Conservation (phyloP, 2,113 vertebrate species). For the Anser brachyrhynchus region DNA sequence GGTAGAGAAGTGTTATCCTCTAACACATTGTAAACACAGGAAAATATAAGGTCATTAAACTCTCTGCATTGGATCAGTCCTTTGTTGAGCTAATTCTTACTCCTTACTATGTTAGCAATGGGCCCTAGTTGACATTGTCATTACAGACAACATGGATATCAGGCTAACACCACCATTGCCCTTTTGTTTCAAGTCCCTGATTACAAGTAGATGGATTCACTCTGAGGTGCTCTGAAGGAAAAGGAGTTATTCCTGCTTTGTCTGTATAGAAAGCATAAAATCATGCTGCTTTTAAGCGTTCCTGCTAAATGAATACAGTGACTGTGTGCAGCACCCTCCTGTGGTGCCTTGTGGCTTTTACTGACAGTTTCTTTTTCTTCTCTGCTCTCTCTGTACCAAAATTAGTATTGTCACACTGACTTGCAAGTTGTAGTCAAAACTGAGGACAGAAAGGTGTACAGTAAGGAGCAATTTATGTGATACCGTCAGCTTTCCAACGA, state of each 20-base stretch:
- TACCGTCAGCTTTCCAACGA: not conserved
- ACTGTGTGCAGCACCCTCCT: slow-evolving; percentile 68
- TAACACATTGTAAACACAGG: not conserved
- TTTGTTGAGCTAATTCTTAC: not conserved
- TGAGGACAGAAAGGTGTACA: not conserved
- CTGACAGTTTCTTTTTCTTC: not conserved
- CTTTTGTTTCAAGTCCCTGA: not conserved
- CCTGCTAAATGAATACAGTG: not conserved
- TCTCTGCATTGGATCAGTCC: not conserved
- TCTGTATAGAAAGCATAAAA: not conserved
- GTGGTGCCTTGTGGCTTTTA: slow-evolving; percentile 61
- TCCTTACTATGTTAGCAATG: rapidly evolving
- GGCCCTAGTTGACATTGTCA: not conserved
- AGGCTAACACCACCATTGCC: not conserved
- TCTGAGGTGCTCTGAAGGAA: not conserved
- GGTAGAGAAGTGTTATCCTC: not conserved
- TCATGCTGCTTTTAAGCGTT: not conserved
- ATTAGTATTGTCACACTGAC: not conserved
- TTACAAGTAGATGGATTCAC: not conserved
- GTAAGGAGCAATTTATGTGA: not conserved
- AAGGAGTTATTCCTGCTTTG: not conserved
- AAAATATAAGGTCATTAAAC: not conserved
- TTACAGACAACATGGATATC: rapidly evolving
- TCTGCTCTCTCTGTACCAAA: not conserved
- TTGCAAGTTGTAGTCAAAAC: not conserved